Percentiles rank a stretch among this genome's conserved stretches.
Evolutionary conservation across 2,797 vertebrate species (phyloP).

Genomic region (Microtus californicus): DNA sequence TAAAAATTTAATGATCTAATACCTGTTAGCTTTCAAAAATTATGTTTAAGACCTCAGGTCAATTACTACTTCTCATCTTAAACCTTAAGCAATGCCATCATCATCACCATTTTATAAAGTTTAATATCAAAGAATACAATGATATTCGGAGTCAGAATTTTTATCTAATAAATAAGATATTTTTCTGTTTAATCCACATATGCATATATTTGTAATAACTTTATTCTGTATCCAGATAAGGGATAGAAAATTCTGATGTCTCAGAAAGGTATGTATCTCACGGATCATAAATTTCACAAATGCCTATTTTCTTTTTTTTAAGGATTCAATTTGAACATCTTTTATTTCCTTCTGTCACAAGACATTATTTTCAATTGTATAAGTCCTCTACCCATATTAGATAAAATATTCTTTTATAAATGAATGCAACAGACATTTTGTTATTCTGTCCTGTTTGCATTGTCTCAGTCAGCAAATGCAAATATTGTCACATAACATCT

Average conservation of each 20-base stretch:
- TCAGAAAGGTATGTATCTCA: neutral
- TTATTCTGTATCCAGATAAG: neutral
- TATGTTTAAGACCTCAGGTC: neutral
- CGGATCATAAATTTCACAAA: neutral
- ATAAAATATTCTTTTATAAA: slow-evolving; percentile 62
- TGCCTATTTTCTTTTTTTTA: neutral
- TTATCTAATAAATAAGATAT: neutral
- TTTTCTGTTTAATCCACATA: neutral
- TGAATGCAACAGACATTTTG: slow-evolving; percentile 68
- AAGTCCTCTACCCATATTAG: slow-evolving; percentile 57
- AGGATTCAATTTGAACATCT: neutral
- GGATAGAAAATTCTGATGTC: neutral
- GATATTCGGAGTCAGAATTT: neutral
- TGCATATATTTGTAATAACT: neutral
- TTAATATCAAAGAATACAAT: neutral
- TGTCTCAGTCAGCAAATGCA: slow-evolving; percentile 63
- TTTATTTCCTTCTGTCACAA: neutral
- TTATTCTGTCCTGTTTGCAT: slow-evolving; percentile 60
- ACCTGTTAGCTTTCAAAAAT: neutral
- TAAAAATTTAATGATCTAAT: neutral
- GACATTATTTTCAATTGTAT: neutral
- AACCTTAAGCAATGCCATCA: neutral
- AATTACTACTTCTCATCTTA: neutral
- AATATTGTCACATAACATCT: slow-evolving; percentile 73
- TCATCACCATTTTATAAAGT: neutral